phyloP scores from a whole-genome alignment of 2,888 invertebrate species.

The Microctonus hyperodae region DNA sequence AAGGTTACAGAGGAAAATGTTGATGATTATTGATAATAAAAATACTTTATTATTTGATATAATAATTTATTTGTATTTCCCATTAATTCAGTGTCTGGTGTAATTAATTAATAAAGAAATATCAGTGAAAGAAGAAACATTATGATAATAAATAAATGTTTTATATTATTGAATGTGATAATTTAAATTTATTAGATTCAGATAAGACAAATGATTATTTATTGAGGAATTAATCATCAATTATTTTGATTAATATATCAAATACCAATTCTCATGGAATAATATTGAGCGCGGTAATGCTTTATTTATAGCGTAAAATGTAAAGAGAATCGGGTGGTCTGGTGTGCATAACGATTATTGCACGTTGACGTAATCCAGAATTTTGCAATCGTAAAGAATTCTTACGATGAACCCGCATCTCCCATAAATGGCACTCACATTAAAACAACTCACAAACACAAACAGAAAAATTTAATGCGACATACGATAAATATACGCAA shows the following conservation, averaged over 20 bases:
- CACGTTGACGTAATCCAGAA: constrained; percentile 23
- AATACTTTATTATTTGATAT: no score
- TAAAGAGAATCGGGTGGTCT: not conserved
- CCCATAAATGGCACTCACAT: constrained; percentile 35
- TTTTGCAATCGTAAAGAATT: constrained; percentile 22
- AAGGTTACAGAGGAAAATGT: no score
- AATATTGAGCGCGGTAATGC: not conserved
- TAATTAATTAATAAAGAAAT: no score
- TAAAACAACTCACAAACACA: constrained; percentile 16
- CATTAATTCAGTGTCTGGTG: no score
- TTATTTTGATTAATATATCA: not conserved
- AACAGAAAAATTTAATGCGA: not conserved
- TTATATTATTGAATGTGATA: no score
- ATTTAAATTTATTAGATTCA: not conserved
- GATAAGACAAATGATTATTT: constrained; percentile 2
- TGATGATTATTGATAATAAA: no score
- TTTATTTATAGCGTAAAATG: constrained; percentile 12
- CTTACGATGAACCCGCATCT: constrained; percentile 20
- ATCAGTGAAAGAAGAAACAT: no score
- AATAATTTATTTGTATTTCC: no score
- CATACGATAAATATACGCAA: not conserved
- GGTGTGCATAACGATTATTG: constrained; percentile 21
- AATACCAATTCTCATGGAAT: not conserved
- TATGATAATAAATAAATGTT: no score
- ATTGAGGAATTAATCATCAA: not conserved